A percentile compares a stretch with the other conserved stretches of the same genome.
Evolutionary conservation across 2,113 vertebrate genomes (phyloP).

Genomic region (Callipepla squamata): DNA sequence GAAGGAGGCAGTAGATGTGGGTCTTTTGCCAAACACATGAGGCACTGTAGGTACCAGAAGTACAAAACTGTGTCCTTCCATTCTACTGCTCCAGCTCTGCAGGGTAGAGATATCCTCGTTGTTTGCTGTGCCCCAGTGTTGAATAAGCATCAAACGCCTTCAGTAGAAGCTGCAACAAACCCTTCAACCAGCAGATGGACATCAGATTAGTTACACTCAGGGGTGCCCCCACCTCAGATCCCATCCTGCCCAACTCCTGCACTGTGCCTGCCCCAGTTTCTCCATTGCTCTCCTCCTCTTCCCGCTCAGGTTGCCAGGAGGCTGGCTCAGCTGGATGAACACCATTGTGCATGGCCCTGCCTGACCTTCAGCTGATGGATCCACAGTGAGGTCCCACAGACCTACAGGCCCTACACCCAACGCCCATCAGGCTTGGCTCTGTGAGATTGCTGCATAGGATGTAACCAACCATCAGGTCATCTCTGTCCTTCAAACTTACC

Average conservation of each 20-base stretch:
- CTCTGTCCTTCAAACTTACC: background rate
- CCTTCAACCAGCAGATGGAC: background rate
- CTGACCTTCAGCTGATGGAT: background rate
- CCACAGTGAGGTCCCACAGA: accelerated
- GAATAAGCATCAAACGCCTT: background rate
- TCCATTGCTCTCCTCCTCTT: background rate
- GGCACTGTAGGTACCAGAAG: background rate
- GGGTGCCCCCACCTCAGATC: too few relatives aligned
- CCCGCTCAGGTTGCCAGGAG: background rate
- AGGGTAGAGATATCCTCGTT: accelerated
- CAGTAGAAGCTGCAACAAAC: background rate
- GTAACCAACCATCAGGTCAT: background rate
- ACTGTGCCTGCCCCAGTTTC: background rate
- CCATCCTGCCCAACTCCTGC: accelerated
- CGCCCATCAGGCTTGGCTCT: background rate
- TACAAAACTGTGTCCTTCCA: background rate
- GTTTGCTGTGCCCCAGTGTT: background rate
- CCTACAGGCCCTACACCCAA: accelerated
- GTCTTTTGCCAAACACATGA: background rate
- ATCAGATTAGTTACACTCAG: background rate
- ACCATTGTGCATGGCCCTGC: background rate
- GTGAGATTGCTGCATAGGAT: background rate
- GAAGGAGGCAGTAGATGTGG: background rate
- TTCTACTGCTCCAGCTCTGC: accelerated
- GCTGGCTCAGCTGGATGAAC: background rate